Evolutionary conservation across 2,888 invertebrate genomes (phyloP).

Genomic region (Ypsolopha scabrella): DNA sequence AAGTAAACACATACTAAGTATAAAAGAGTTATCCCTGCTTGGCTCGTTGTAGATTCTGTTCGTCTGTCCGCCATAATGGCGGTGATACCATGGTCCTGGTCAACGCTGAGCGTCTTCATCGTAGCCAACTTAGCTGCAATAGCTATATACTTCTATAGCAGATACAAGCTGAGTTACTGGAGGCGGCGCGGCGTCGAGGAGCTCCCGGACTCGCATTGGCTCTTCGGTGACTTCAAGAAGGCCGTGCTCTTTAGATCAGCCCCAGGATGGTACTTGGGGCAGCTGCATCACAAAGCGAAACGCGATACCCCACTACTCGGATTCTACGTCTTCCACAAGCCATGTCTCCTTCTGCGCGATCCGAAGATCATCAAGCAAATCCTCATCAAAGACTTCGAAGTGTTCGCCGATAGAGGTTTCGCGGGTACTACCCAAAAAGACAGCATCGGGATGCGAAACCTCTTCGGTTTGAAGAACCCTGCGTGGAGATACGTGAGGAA

Average conservation of each 20-base stretch:
- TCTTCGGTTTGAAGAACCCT: slow-evolving; percentile 19
- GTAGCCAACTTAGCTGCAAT: too few relatives aligned
- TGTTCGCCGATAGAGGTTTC: slow-evolving; percentile 18
- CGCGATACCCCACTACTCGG: slow-evolving; percentile 14
- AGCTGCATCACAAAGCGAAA: slow-evolving; percentile 12
- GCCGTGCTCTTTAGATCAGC: slow-evolving; percentile 18
- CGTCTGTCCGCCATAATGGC: too few relatives aligned
- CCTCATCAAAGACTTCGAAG: slow-evolving; percentile 15
- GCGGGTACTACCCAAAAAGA: slow-evolving; percentile 18
- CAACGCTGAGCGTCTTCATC: too few relatives aligned
- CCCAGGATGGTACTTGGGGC: slow-evolving; percentile 18
- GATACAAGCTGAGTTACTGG: too few relatives aligned
- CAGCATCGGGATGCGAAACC: slow-evolving; percentile 19
- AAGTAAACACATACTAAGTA: too few relatives aligned
- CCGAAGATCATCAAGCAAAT: slow-evolving; percentile 20
- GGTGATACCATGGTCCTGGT: too few relatives aligned
- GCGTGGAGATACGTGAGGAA: slow-evolving; percentile 19
- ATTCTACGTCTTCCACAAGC: slow-evolving; percentile 21
- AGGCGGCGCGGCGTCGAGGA: too few relatives aligned
- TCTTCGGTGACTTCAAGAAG: slow-evolving; percentile 21
- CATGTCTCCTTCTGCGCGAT: slow-evolving; percentile 18
- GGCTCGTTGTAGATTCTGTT: too few relatives aligned
- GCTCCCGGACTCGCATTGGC: slow-evolving; percentile 1
- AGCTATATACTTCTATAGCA: too few relatives aligned
- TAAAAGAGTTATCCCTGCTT: too few relatives aligned